phyloP scores from a whole-genome alignment of 2,888 invertebrate species.

The Machimus atricapillus region DNA sequence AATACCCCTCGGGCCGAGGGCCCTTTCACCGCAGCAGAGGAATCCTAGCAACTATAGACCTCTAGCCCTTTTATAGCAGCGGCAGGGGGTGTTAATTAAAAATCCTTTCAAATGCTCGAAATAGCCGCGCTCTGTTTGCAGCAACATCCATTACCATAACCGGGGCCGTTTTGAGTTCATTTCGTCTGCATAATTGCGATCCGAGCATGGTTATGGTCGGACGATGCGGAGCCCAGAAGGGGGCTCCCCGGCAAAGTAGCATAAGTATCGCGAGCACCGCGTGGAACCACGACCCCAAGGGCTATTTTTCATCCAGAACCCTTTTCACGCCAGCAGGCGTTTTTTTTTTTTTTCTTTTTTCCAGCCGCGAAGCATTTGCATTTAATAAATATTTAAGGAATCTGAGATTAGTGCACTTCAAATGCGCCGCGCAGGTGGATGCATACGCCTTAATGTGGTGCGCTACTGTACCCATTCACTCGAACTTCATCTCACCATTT shows the following conservation, averaged over 20 bases:
- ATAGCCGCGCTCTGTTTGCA: background rate
- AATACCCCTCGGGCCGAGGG: background rate
- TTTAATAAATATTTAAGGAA: conserved; percentile 14
- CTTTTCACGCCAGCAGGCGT: background rate
- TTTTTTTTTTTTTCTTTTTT: background rate
- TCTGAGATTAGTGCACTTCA: background rate
- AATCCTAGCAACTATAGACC: background rate
- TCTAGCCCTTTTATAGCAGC: no score
- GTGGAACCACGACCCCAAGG: background rate
- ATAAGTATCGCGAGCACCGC: background rate
- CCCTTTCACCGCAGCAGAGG: background rate
- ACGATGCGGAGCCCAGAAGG: background rate
- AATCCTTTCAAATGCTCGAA: background rate
- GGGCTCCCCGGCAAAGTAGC: background rate
- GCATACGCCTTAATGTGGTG: background rate
- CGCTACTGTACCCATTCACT: background rate
- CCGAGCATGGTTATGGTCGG: background rate
- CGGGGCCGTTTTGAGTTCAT: background rate
- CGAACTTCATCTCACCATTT: background rate
- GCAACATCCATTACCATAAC: background rate
- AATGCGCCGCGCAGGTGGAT: background rate
- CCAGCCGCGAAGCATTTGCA: background rate
- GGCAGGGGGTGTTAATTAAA: background rate
- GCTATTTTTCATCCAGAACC: background rate
- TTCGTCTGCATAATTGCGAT: background rate